A percentile compares a stretch with the other conserved stretches of the same genome.
phyloP scores from a whole-genome alignment of 1,140 invertebrate species.

The Sweltsa coloradensis region DNA sequence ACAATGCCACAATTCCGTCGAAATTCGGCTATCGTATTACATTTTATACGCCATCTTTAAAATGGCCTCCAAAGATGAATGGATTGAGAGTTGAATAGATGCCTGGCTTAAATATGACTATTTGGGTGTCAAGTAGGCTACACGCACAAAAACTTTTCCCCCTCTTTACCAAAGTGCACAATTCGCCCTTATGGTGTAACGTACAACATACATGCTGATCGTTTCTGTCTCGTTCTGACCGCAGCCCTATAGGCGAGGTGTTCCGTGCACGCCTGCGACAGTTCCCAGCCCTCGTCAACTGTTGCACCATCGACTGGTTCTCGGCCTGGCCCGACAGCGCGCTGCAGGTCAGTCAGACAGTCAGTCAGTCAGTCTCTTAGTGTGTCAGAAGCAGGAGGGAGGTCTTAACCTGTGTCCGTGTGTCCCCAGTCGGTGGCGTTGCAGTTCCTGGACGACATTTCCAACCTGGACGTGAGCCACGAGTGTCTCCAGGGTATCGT shows the following conservation, averaged over 20 bases:
- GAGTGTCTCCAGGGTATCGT: slow-evolving; percentile 40
- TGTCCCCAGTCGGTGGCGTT: slow-evolving; percentile 32
- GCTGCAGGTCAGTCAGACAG: slow-evolving; percentile 31
- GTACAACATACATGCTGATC: too few relatives aligned
- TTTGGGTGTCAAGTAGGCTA: too few relatives aligned
- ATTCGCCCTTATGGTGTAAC: too few relatives aligned
- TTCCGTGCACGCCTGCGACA: slow-evolving; percentile 52
- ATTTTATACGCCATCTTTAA: too few relatives aligned
- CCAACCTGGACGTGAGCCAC: slow-evolving; percentile 34
- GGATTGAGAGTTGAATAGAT: too few relatives aligned
- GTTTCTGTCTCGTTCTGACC: slow-evolving; percentile 22
- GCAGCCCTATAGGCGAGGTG: slow-evolving; percentile 52
- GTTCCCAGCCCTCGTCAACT: slow-evolving; percentile 62
- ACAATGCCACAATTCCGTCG: too few relatives aligned
- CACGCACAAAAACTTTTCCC: too few relatives aligned
- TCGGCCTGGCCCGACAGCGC: slow-evolving; percentile 51
- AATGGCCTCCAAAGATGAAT: too few relatives aligned
- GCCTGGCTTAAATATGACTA: too few relatives aligned
- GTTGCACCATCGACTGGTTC: slow-evolving; percentile 68
- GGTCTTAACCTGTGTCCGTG: background rate
- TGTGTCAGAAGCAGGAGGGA: background rate
- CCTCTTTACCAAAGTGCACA: too few relatives aligned
- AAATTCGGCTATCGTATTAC: too few relatives aligned
- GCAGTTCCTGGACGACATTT: slow-evolving; percentile 37
- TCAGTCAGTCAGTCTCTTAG: background rate